phyloP scores from a whole-genome alignment of 2,888 invertebrate genomes.

The Chrysolina oricalcia region DNA sequence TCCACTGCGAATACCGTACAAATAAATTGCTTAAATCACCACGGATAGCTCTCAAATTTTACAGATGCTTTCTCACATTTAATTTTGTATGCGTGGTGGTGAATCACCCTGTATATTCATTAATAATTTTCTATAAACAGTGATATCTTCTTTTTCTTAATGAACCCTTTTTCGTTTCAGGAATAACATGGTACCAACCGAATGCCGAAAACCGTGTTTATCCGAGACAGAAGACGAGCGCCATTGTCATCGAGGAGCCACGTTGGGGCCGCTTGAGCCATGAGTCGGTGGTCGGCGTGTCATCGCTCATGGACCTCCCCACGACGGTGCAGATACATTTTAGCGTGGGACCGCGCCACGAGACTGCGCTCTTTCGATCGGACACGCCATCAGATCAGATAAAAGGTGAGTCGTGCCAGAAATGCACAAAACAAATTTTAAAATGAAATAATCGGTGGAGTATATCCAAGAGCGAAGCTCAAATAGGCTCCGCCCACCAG shows the following conservation, averaged over 20 bases:
- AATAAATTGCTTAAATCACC: no score
- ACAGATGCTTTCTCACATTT: no score
- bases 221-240: constrained; percentile 2
- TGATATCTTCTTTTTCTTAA: no score
- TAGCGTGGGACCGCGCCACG: constrained; percentile 71
- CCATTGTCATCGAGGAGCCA: constrained; percentile 10
- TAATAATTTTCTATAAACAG: no score
- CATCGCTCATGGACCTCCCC: constrained; percentile 72
- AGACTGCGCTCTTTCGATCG: constrained; percentile 69
- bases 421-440: no score
- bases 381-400: constrained; percentile 70
- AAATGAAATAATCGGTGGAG: no score
- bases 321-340: constrained; percentile 72
- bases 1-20: no score
- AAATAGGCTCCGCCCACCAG: no score
- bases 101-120: no score
- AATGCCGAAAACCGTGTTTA: neutral
- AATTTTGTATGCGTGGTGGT: no score
- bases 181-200: constrained; percentile 35
- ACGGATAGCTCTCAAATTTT: no score
- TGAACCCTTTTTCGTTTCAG: constrained; percentile 26
- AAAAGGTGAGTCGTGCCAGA: constrained; percentile 67
- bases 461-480: no score
- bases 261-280: constrained; percentile 73
- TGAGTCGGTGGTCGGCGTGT: constrained; percentile 72